These are phyloP conservation scores for Ancistrus triradiatus DNA, from an alignment of 2,113 vertebrate genomes.

Conservation along the genomic window DNA sequence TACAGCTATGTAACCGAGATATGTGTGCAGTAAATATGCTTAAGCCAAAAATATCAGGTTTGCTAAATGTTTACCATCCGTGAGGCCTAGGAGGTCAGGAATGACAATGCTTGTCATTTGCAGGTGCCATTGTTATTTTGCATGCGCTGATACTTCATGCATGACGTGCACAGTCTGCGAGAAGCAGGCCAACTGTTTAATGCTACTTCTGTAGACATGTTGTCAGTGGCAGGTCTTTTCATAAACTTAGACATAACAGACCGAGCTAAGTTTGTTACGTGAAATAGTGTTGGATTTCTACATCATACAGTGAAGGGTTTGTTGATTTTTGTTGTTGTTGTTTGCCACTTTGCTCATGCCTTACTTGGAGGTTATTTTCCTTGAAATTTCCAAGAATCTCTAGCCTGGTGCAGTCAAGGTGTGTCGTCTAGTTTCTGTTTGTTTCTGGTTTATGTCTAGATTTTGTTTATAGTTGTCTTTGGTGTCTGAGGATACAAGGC, in stretches of 20 bases:
- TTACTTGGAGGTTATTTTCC: background rate
- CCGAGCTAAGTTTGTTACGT: background rate
- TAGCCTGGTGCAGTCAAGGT: conserved; percentile 18
- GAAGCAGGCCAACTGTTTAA: conserved; percentile 21
- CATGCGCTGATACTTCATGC: conserved; percentile 27
- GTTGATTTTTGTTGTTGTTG: background rate
- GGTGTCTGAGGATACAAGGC: conserved; percentile 15
- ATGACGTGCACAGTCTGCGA: conserved; percentile 4
- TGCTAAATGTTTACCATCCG: background rate
- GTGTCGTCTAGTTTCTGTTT: conserved; percentile 35
- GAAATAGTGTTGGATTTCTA: background rate
- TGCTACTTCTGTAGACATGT: conserved; percentile 16
- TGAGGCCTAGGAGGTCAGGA: background rate
- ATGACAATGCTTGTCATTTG: conserved; percentile 13
- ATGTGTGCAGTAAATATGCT: too few relatives aligned
- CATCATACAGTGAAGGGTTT: conserved; percentile 2
- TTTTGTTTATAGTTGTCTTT: conserved; percentile 28
- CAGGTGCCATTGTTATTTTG: conserved; percentile 32
- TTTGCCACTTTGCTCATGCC: background rate
- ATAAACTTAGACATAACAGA: conserved; percentile 7
- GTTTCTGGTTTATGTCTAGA: conserved; percentile 22
- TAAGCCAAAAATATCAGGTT: too few relatives aligned
- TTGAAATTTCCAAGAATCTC: conserved; percentile 6
- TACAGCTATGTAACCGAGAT: background rate
- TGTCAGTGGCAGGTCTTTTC: conserved; percentile 9